Evolutionary conservation across 1,140 invertebrate genomes (phyloP).

Genomic region (Meloidogyne floridensis): DNA sequence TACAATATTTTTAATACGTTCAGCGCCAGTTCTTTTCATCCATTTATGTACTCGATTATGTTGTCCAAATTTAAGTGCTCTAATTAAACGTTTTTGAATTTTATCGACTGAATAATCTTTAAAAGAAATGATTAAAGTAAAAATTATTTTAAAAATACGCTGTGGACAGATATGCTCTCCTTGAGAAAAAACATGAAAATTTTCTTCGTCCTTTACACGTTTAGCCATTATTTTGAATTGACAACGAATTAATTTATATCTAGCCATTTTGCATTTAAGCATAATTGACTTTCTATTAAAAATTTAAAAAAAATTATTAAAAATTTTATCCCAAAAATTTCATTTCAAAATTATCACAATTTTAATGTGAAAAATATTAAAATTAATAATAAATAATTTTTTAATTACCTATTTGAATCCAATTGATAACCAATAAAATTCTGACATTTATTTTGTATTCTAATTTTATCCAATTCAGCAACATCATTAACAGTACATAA

Average conservation of each 20-base stretch:
- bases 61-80: background rate
- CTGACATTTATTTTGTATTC: constrained; percentile 2
- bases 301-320: background rate
- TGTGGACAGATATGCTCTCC: background rate
- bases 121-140: background rate
- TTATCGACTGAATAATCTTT: background rate
- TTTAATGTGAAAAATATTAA: too few species aligned
- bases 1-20: background rate
- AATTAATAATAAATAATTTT: background rate
- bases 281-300: background rate
- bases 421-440: background rate
- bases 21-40: background rate
- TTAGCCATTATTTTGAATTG: background rate
- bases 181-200: background rate
- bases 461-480: background rate
- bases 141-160: too few species aligned
- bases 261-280: background rate
- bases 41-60: background rate
- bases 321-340: background rate
- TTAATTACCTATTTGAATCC: background rate
- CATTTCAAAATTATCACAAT: too few species aligned
- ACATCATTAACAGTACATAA: background rate
- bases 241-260: background rate
- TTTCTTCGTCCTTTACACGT: background rate
- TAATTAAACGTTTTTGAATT: background rate